Conservation (phyloP, 2,888 invertebrate species). For the Cosmopolites sordidus region DNA sequence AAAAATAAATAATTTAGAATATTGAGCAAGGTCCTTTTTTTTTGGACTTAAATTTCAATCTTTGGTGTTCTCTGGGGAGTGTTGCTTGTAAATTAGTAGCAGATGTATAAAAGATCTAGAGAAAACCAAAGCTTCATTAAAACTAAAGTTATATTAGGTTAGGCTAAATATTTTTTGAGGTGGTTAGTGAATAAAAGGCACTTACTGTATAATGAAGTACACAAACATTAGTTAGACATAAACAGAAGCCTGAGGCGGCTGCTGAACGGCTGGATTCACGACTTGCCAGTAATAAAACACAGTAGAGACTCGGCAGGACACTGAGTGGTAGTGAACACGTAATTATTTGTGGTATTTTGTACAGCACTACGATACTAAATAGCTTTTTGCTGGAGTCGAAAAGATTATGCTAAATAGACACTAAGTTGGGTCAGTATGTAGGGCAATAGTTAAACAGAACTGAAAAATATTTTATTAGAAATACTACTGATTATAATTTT, state of each 20-base stretch:
- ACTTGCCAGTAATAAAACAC: slow-evolving; percentile 29
- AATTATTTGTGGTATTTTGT: slow-evolving; percentile 30
- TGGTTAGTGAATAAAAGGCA: slow-evolving; percentile 23
- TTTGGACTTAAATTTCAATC: no score
- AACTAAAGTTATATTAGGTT: neutral
- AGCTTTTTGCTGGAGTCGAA: slow-evolving; percentile 19
- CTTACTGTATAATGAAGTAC: slow-evolving; percentile 28
- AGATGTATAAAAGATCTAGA: no score
- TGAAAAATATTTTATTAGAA: no score
- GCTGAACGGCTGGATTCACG: slow-evolving; percentile 20
- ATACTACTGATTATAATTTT: no score
- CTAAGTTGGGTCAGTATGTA: slow-evolving; percentile 24
- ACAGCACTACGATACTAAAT: slow-evolving; percentile 39
- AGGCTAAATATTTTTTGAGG: slow-evolving; percentile 6
- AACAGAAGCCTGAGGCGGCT: slow-evolving; percentile 47
- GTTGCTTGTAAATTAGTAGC: no score
- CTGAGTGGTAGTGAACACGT: slow-evolving; percentile 35
- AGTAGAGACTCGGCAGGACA: slow-evolving; percentile 39
- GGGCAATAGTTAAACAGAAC: neutral
- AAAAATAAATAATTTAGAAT: neutral
- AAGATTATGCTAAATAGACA: slow-evolving; percentile 19
- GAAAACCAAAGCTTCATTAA: neutral
- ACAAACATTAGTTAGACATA: slow-evolving; percentile 47
- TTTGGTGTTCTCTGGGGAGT: no score
- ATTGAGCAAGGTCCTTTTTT: slow-evolving; percentile 13